A percentile compares a stretch with the other conserved stretches of the same genome.
Conservation (phyloP, 2,888 invertebrate genomes). For the Cephus nigrinus region DNA sequence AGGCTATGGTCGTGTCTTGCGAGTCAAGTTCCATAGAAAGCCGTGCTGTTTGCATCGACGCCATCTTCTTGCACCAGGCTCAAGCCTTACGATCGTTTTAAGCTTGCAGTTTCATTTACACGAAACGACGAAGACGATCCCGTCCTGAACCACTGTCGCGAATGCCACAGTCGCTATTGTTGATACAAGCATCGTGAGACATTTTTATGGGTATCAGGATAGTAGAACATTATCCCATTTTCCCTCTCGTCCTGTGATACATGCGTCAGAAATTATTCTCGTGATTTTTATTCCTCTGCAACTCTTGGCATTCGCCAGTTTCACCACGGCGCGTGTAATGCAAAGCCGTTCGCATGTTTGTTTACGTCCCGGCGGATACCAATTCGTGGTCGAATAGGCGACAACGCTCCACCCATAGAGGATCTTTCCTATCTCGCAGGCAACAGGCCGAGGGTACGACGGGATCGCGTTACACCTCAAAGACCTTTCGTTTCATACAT, state of each 20-base stretch:
- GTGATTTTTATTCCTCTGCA: background rate
- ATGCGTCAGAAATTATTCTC: background rate
- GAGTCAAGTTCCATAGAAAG: conserved; percentile 50
- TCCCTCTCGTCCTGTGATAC: background rate
- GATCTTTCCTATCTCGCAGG: background rate
- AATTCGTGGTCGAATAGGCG: background rate
- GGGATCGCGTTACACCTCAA: background rate
- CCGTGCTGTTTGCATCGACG: conserved; percentile 41
- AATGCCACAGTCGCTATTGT: background rate
- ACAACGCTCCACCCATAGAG: background rate
- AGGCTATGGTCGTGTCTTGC: conserved; percentile 2
- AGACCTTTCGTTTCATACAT: background rate
- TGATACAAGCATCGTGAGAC: background rate
- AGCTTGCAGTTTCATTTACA: conserved; percentile 45
- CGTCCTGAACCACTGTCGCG: background rate
- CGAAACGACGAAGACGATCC: conserved; percentile 24
- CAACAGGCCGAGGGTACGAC: background rate
- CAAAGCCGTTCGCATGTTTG: background rate
- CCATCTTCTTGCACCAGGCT: background rate
- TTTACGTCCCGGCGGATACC: background rate
- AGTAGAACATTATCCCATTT: background rate
- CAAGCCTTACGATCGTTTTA: conserved; percentile 26
- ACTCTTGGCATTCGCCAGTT: background rate
- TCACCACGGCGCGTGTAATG: background rate
- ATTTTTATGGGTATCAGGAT: background rate